Conservation (phyloP, 1,140 invertebrate genomes). For the Goniozus legneri region DNA sequence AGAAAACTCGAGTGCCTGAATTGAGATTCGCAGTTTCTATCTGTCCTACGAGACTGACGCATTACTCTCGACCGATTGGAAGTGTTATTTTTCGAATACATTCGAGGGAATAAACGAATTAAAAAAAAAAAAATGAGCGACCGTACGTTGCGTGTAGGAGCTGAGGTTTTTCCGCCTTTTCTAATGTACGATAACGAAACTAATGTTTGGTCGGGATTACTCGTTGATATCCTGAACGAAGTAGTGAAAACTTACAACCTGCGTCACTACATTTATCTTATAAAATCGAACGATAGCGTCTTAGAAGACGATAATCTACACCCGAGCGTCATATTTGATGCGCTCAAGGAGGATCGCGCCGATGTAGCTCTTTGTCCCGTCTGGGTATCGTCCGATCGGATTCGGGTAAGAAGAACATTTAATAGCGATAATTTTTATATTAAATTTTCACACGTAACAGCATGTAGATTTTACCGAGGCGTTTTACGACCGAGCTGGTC, state of each 20-base stretch:
- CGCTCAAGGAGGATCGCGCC: slow-evolving; percentile 85
- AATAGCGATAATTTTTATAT: background rate
- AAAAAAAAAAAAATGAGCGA: too few relatives aligned
- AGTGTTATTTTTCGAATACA: too few relatives aligned
- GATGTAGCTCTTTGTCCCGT: slow-evolving; percentile 86
- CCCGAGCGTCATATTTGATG: slow-evolving; percentile 66
- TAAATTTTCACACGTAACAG: background rate
- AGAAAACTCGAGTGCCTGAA: too few relatives aligned
- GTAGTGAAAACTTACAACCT: slow-evolving; percentile 55
- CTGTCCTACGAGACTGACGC: too few relatives aligned
- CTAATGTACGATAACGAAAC: slow-evolving; percentile 69
- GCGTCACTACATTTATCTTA: background rate
- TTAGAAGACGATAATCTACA: background rate
- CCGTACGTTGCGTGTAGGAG: too few relatives aligned
- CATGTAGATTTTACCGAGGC: slow-evolving; percentile 88
- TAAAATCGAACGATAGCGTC: background rate
- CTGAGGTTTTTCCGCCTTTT: slow-evolving; percentile 85
- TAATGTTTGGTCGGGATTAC: slow-evolving; percentile 82
- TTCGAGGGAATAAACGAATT: too few relatives aligned
- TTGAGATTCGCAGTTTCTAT: too few relatives aligned
- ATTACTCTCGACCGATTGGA: too few relatives aligned
- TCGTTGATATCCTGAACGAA: slow-evolving; percentile 86
- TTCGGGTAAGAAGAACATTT: slow-evolving; percentile 79
- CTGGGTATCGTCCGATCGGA: slow-evolving; percentile 91
- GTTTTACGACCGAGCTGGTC: slow-evolving; percentile 92